Evolutionary conservation across 2,113 vertebrate genomes (phyloP).

Genomic region (Semicossyphus pulcher): DNA sequence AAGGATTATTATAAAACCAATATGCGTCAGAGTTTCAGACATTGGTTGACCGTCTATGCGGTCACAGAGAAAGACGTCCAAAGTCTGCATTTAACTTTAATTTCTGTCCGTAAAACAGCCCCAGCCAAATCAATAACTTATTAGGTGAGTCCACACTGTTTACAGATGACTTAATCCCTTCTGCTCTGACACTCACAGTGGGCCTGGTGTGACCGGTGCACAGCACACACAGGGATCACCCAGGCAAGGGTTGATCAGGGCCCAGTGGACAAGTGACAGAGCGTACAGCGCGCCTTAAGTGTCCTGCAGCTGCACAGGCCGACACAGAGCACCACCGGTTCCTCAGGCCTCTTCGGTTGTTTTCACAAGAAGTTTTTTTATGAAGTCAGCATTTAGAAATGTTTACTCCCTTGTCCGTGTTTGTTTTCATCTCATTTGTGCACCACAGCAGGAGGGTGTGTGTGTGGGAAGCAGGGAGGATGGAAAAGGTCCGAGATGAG

Average conservation of each 20-base stretch:
- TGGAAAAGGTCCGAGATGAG: conserved; percentile 39
- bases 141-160: conserved; percentile 57
- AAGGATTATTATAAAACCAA: conserved; percentile 16
- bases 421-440: conserved; percentile 74
- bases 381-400: conserved; percentile 76
- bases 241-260: conserved; percentile 42
- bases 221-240: conserved; percentile 36
- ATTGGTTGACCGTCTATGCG: not conserved
- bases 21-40: conserved; percentile 3
- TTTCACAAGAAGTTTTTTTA: conserved; percentile 66
- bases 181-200: conserved; percentile 9
- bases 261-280: conserved; percentile 30
- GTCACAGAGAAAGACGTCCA: conserved; percentile 1
- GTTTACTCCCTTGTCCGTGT: conserved; percentile 64
- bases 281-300: conserved; percentile 43
- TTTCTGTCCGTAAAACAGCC: conserved; percentile 37
- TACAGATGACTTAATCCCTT: conserved; percentile 54
- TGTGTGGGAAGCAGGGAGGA: conserved; percentile 25
- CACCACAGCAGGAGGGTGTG: conserved; percentile 44
- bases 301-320: conserved; percentile 66
- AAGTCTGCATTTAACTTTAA: conserved; percentile 56
- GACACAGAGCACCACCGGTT: conserved; percentile 39
- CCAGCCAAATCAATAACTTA: conserved; percentile 67
- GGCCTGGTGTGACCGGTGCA: not conserved
- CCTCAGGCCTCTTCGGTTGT: conserved; percentile 56